Evolutionary conservation across 2,888 invertebrate species (phyloP), one percentile per base, ranked within the genome.

Genomic region (Sturmia bella): DNA sequence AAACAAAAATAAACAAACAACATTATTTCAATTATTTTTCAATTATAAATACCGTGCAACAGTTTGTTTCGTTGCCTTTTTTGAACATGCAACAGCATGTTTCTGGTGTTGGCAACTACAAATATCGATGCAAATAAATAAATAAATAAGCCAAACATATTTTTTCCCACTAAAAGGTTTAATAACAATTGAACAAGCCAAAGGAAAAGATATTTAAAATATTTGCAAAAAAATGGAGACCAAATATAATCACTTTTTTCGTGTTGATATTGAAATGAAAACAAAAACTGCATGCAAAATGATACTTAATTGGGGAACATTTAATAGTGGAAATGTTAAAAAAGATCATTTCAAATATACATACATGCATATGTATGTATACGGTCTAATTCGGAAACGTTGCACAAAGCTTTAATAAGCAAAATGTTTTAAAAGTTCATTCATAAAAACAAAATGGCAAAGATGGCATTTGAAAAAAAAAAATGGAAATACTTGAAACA

Each of bases 71-170:
- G 43, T 17, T 64, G 57, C 61, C 56, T 61, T 57, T 81, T 68
- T 24, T 12, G 66, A n/a, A n/a, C n/a, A 19, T 69, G 43, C 52
- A 45, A n/a, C 39, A 48, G 39, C 56, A 63, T 19, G 54, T 54
- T 74, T 77, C 81, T 82, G 81, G 45, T 50, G 69, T 57, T 82
- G 77, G 77, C 81, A 77, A 74, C 77, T 74, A 77, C 69, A 77
- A 74, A 74, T 69, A 77, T 52, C 73, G 39, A 77, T 76, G 59
- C 59, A 73, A 57, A 76, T 48, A 48, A 56, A 24, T 21, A 41
- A 50, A 17, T 6, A 57, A 56, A n/a, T 11, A 7, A 41, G 41
- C n/a, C 17, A 17, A 56, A 27, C 3, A 45, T 21, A 61, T 17
- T 45, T 59, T 64, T 61, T 73, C 12, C 27, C 17, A 56, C 45